Evolutionary conservation across 2,888 invertebrate genomes (phyloP).

Genomic region (Leistus spinibarbis): DNA sequence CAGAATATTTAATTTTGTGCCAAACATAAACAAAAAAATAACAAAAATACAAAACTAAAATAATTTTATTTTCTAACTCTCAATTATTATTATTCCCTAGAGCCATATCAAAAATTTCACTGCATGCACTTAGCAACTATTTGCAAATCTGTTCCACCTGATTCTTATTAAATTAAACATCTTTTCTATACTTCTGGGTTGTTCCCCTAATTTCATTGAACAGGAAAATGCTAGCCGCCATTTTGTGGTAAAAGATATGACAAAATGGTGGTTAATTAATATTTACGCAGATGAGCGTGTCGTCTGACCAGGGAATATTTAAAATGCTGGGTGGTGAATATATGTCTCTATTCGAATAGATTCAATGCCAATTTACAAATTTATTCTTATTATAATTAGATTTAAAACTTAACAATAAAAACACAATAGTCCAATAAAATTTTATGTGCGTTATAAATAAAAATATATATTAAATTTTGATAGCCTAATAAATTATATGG

Average conservation of each 20-base stretch:
- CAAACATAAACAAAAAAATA: slow-evolving; percentile 28
- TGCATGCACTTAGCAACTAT: slow-evolving; percentile 28
- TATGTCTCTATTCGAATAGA: not conserved
- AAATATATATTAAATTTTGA: not conserved
- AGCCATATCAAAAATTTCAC: slow-evolving; percentile 24
- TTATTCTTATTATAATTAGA: not conserved
- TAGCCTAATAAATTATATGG: not conserved
- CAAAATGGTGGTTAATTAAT: too few species aligned
- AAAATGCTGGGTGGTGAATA: not conserved
- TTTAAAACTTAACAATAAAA: too few species aligned
- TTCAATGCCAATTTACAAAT: not conserved
- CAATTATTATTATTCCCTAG: slow-evolving; percentile 34
- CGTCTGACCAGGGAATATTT: not conserved
- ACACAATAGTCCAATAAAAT: not conserved
- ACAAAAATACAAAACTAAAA: slow-evolving; percentile 11
- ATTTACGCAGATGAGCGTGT: too few species aligned
- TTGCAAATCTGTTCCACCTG: slow-evolving; percentile 20
- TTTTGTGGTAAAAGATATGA: too few species aligned
- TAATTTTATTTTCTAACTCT: slow-evolving; percentile 17
- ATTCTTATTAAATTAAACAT: not conserved
- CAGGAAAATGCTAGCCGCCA: not conserved
- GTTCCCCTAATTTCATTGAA: not conserved
- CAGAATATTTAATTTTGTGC: slow-evolving; percentile 36
- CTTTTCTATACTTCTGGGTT: not conserved
- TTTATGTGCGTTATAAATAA: not conserved